Evolutionary conservation across 2,888 invertebrate genomes (phyloP).

Genomic region (Tipula unca): DNA sequence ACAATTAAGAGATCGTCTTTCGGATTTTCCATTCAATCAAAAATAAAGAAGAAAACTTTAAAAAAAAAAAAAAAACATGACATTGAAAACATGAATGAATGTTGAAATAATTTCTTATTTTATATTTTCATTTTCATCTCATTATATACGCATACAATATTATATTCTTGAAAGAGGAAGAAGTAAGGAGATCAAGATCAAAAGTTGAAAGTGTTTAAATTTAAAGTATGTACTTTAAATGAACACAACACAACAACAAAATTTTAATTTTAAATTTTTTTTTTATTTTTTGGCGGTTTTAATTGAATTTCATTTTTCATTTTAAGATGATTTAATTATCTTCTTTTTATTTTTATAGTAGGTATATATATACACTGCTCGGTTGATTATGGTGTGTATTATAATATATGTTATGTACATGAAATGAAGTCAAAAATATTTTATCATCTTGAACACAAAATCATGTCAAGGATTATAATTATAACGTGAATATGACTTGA

Average conservation of each 20-base stretch:
- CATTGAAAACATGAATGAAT: background rate
- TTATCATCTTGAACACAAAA: background rate
- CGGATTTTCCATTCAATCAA: background rate
- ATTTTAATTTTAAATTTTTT: background rate
- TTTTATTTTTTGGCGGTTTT: background rate
- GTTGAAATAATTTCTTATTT: background rate
- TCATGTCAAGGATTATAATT: background rate
- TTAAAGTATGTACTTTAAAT: background rate
- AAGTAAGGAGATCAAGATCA: background rate
- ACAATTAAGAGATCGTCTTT: background rate
- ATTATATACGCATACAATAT: background rate
- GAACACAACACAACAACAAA: background rate
- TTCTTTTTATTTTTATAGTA: background rate
- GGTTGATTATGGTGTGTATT: background rate
- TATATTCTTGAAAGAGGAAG: background rate
- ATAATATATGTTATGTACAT: background rate
- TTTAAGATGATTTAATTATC: background rate
- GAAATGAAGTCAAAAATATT: background rate
- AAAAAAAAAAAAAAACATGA: no score
- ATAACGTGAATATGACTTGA: background rate
- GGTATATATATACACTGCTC: background rate
- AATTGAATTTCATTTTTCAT: background rate
- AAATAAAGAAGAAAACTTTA: background rate
- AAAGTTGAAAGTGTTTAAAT: background rate
- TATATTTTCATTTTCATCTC: background rate